phyloP scores from a whole-genome alignment of 2,797 vertebrate genomes.

The Tadarida brasiliensis region DNA sequence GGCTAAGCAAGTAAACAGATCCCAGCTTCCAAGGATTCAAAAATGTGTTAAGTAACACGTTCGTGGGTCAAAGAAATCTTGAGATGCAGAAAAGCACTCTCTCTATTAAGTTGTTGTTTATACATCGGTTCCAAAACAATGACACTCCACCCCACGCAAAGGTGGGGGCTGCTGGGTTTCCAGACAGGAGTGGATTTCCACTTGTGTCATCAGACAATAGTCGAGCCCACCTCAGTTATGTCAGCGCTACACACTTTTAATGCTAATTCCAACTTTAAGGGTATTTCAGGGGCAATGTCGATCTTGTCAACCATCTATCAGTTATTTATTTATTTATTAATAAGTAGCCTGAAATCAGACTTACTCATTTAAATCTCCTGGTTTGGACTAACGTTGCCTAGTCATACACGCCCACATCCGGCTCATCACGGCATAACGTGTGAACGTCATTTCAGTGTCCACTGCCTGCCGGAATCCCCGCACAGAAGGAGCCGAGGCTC shows the following conservation, averaged over 20 bases:
- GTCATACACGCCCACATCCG: slow-evolving; percentile 37
- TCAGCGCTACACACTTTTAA: slow-evolving; percentile 46
- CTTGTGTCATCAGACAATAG: slow-evolving; percentile 63
- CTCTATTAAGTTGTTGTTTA: slow-evolving; percentile 61
- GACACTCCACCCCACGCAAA: slow-evolving; percentile 65
- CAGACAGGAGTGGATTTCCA: slow-evolving; percentile 71
- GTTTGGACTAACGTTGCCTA: neutral
- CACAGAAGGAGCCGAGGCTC: neutral
- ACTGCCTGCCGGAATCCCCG: neutral
- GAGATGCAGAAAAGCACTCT: slow-evolving; percentile 66
- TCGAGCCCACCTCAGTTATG: slow-evolving; percentile 63
- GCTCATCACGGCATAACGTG: neutral
- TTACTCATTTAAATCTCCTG: slow-evolving; percentile 33
- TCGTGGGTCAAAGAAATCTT: neutral
- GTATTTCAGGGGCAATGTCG: slow-evolving; percentile 36
- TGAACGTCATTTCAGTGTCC: neutral
- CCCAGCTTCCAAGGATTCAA: neutral
- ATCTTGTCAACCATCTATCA: slow-evolving; percentile 54
- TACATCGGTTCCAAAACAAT: slow-evolving; percentile 56
- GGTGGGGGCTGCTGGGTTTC: slow-evolving; percentile 72
- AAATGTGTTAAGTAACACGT: neutral
- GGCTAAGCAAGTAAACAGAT: neutral
- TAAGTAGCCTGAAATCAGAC: slow-evolving; percentile 30
- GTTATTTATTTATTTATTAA: too few species aligned
- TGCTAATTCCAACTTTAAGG: neutral